phyloP scores from a whole-genome alignment of 2,888 invertebrate genomes.

The Orchesellides sinensis region DNA sequence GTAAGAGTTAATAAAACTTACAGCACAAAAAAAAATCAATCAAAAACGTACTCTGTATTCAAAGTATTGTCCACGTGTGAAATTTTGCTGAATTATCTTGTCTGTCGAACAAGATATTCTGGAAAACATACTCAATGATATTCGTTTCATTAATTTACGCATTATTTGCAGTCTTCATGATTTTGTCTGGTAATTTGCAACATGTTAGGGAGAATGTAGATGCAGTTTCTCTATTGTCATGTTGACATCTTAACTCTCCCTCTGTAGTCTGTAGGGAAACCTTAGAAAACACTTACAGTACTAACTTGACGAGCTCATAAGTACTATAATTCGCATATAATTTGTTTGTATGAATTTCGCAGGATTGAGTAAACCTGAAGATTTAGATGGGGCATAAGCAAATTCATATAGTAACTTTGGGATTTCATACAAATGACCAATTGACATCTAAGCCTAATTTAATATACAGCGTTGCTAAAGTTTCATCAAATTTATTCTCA shows the following conservation, averaged over 20 bases:
- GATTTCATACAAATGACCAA: too few relatives aligned
- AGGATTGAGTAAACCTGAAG: too few relatives aligned
- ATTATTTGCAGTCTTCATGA: slow-evolving; percentile 1
- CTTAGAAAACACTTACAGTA: neutral
- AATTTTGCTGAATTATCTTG: too few relatives aligned
- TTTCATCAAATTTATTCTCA: too few relatives aligned
- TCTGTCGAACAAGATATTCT: neutral
- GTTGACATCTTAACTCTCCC: neutral
- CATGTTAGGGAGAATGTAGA: neutral
- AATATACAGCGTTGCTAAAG: too few relatives aligned
- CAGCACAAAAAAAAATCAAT: slow-evolving; percentile 63
- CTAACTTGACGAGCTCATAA: too few relatives aligned
- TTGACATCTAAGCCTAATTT: too few relatives aligned
- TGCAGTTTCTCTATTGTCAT: neutral
- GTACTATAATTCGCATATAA: too few relatives aligned
- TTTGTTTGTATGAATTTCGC: too few relatives aligned
- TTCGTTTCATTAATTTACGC: neutral
- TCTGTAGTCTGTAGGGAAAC: neutral
- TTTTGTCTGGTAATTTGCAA: slow-evolving; percentile 22
- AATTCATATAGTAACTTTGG: too few relatives aligned
- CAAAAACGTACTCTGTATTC: slow-evolving; percentile 30
- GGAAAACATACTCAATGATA: too few relatives aligned
- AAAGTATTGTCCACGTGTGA: slow-evolving; percentile 32
- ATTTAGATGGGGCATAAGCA: too few relatives aligned
- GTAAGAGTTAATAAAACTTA: slow-evolving; percentile 66